Conservation (phyloP, 2,113 vertebrate species). For the Hippocampus zosterae region DNA sequence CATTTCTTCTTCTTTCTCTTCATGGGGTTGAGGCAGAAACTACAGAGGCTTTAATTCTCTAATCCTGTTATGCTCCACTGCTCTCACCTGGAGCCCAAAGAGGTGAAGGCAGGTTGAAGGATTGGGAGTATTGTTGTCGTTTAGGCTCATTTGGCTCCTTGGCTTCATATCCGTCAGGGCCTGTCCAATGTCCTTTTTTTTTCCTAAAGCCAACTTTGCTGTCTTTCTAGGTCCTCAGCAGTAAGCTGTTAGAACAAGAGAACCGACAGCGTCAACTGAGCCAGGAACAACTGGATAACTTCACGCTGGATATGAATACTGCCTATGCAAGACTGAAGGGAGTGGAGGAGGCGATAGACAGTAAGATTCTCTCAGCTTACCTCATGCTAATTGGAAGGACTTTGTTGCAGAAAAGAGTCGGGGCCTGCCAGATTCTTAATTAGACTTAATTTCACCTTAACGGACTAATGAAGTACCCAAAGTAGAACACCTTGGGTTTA, state of each 20-base stretch:
- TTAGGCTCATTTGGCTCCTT: background rate
- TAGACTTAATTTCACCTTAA: too few relatives aligned
- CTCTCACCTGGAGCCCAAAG: background rate
- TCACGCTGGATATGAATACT: constrained; percentile 91
- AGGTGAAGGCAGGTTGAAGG: background rate
- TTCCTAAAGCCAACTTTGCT: background rate
- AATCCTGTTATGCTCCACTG: background rate
- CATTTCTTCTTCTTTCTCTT: too few relatives aligned
- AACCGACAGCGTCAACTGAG: constrained; percentile 81
- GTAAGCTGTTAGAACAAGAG: constrained; percentile 87
- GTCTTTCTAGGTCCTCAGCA: constrained; percentile 74
- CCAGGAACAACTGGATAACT: constrained; percentile 93
- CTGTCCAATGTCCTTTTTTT: background rate
- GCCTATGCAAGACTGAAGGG: constrained; percentile 89
- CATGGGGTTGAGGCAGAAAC: too few relatives aligned
- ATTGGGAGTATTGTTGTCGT: background rate
- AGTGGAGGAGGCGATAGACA: constrained; percentile 92
- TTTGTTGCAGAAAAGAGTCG: too few relatives aligned
- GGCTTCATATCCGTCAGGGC: background rate
- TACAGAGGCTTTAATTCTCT: background rate
- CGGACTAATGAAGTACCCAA: too few relatives aligned
- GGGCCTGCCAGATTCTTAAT: too few relatives aligned
- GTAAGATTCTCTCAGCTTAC: constrained; percentile 70
- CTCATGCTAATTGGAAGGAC: background rate
- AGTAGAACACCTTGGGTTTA: too few relatives aligned